Evolutionary conservation across 2,888 invertebrate genomes (phyloP).

Genomic region (Leptinotarsa peninsularis): DNA sequence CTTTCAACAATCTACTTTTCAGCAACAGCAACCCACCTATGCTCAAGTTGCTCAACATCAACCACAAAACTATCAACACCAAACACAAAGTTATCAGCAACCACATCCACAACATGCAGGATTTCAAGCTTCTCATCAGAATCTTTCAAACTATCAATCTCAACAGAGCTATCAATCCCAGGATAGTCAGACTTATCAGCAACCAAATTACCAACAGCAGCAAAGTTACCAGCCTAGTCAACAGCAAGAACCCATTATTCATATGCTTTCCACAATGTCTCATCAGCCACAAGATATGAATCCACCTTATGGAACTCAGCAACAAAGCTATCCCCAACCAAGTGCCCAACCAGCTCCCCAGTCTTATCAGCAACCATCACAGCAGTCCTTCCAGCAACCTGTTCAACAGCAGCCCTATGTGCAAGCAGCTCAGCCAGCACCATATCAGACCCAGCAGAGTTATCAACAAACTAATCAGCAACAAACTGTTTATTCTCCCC

Average conservation of each 20-base stretch:
- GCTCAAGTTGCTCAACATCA: constrained; percentile 45
- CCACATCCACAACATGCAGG: constrained; percentile 36
- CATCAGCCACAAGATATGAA: constrained; percentile 40
- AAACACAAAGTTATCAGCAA: constrained; percentile 45
- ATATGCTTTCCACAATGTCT: constrained; percentile 35
- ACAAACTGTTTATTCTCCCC: constrained; percentile 33
- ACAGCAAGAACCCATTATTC: constrained; percentile 41
- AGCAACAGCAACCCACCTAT: constrained; percentile 44
- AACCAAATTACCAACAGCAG: constrained; percentile 48
- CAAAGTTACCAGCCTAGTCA: constrained; percentile 44
- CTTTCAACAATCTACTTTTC: constrained; percentile 48
- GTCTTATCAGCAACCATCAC: constrained; percentile 35
- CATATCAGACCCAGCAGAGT: constrained; percentile 38
- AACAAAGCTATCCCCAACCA: constrained; percentile 36
- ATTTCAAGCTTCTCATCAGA: constrained; percentile 38
- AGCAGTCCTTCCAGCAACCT: constrained; percentile 39
- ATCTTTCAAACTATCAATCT: constrained; percentile 40
- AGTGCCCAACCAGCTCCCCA: constrained; percentile 40
- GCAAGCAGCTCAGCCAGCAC: constrained; percentile 33
- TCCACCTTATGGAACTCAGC: constrained; percentile 48
- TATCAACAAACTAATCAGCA: constrained; percentile 43
- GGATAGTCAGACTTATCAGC: constrained; percentile 44
- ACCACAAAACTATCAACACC: constrained; percentile 42
- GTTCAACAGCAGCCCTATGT: constrained; percentile 37
- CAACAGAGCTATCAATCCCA: constrained; percentile 43